Evolutionary conservation across 2,888 invertebrate species (phyloP), one percentile per base, ranked within the genome.

Genomic region (Cataglyphis livida): DNA sequence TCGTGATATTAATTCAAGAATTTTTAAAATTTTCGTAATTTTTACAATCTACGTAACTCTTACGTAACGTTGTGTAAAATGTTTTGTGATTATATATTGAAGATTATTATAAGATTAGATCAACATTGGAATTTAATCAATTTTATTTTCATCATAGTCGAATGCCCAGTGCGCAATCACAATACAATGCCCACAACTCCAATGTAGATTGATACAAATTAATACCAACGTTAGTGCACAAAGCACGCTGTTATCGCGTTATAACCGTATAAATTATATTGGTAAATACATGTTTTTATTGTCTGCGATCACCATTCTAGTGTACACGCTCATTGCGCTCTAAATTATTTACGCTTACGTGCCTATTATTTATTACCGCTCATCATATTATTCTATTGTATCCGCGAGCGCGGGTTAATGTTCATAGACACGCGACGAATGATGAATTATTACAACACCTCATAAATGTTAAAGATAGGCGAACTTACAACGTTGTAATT

Each of bases 321-420:
- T 54, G 41, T 35, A 44, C 38, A 18, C 41, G 70, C 57, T 35
- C 35, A 59, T 25, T 71, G 71, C 54, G 32, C 25, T 48, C 35
- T 59, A 44, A 71, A 79, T 79, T 79, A 79, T 71, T 78, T 71
- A 71, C 59, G 70, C 44, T 57, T 44, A 32, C 70, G 65, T 51
- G 3, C 51, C 41, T 70, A 70, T 78, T 78, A 78, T 71, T 78
- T 65, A 71, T 71, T 65, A 12, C 41, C 44, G 71, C 59, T 71
- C 71, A 59, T 78, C 78, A 41, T 78, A 78, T 71, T 71, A 71
- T 71, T 71, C 78, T 41, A 59, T 76, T 57, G 76, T 57, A 54
- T 59, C 71, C 32, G 44, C 59, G n/a, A 32, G 18, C 35, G 12
- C 21, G 10, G 32, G 59, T 79, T 79, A 79, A 79, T 71, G 44